A percentile compares a stretch with the other conserved stretches of the same genome.
phyloP scores from a whole-genome alignment of 1,140 invertebrate species.

The Brachionus calyciflorus region DNA sequence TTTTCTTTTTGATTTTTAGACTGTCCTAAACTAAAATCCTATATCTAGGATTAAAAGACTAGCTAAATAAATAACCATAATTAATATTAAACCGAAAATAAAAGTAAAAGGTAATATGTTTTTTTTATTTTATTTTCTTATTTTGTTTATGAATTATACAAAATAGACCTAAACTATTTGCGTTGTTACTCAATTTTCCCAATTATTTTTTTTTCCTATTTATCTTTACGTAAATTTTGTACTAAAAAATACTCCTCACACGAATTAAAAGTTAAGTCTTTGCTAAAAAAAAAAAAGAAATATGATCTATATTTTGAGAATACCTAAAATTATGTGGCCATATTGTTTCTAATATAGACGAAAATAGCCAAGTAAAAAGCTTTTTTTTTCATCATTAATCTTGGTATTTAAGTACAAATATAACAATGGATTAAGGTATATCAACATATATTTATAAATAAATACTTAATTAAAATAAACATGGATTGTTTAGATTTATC shows the following conservation, averaged over 20 bases:
- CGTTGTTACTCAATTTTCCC: too few relatives aligned
- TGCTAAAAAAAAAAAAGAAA: not conserved
- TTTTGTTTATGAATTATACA: too few relatives aligned
- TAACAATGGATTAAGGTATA: slow-evolving; percentile 40
- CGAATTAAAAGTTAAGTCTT: slow-evolving; percentile 30
- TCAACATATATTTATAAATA: too few relatives aligned
- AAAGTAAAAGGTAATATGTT: too few relatives aligned
- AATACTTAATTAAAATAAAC: slow-evolving; percentile 44
- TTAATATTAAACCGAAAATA: too few relatives aligned
- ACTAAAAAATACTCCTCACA: not conserved
- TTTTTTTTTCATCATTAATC: slow-evolving; percentile 31
- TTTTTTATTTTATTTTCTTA: too few relatives aligned
- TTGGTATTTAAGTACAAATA: slow-evolving; percentile 42
- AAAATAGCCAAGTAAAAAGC: slow-evolving; percentile 30
- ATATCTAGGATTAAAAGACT: too few relatives aligned
- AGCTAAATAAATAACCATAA: too few relatives aligned
- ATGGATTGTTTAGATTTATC: slow-evolving; percentile 38
- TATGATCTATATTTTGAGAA: slow-evolving; percentile 20
- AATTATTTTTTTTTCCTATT: too few relatives aligned
- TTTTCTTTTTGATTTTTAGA: too few relatives aligned
- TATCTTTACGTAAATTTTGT: not conserved
- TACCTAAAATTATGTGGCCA: slow-evolving; percentile 10
- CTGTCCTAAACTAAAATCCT: too few relatives aligned
- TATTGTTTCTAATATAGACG: slow-evolving; percentile 3
- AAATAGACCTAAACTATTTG: too few relatives aligned